Evolutionary conservation across 2,113 vertebrate genomes (phyloP).

Genomic region (Sylvia atricapilla): DNA sequence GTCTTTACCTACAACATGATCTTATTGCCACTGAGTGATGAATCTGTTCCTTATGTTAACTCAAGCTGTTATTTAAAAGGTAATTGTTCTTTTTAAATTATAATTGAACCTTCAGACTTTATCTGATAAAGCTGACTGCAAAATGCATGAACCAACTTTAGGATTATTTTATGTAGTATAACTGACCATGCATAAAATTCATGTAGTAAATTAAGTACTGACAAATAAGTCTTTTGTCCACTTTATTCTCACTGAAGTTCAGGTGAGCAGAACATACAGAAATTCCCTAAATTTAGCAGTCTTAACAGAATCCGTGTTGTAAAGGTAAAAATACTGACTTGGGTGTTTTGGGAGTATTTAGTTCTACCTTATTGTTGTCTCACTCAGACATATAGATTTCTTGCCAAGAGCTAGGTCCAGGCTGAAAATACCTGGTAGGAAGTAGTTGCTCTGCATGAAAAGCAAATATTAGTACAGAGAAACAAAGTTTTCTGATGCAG

Average conservation of each 20-base stretch:
- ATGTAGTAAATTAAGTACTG: neutral
- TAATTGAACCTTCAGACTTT: neutral
- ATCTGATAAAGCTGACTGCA: neutral
- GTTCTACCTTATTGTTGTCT: neutral
- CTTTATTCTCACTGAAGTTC: neutral
- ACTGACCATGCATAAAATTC: constrained; percentile 18
- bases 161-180: neutral
- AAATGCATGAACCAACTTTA: neutral
- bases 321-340: neutral
- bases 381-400: neutral
- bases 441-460: neutral
- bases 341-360: neutral
- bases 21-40: neutral
- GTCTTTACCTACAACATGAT: neutral
- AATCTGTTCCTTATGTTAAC: neutral
- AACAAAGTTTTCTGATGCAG: neutral
- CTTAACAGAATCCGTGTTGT: neutral
- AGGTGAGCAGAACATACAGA: neutral
- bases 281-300: neutral
- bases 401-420: neutral
- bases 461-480: neutral
- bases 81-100: constrained; percentile 11
- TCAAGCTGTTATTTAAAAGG: neutral
- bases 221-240: neutral
- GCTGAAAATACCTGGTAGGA: neutral